phyloP scores from a whole-genome alignment of 2,797 vertebrate species.

The Psittacula derbiana region DNA sequence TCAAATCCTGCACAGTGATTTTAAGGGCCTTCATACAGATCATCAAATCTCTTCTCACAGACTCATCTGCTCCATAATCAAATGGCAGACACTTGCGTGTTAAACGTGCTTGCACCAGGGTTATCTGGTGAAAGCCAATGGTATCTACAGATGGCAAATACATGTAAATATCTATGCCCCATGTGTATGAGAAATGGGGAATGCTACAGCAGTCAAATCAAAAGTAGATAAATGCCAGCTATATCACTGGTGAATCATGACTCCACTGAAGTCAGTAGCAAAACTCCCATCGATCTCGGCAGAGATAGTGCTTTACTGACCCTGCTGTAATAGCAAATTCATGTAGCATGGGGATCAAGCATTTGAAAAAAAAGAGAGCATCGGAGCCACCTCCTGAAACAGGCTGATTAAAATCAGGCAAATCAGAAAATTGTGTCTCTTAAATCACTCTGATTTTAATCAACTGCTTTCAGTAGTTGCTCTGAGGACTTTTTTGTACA shows the following conservation, averaged over 20 bases:
- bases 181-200: not conserved
- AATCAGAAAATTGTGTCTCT: not conserved
- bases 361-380: not conserved
- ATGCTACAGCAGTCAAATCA: not conserved
- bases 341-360: not conserved
- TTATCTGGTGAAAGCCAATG: not conserved
- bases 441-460: constrained; percentile 35
- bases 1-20: not conserved
- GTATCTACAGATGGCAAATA: not conserved
- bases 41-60: not conserved
- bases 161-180: not conserved
- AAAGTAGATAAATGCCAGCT: not conserved
- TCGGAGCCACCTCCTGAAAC: not conserved
- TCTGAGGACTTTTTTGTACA: not conserved
- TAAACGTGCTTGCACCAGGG: not conserved
- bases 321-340: not conserved
- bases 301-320: not conserved
- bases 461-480: not conserved
- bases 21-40: not conserved
- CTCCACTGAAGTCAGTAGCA: not conserved
- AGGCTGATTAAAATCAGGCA: constrained; percentile 25
- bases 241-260: not conserved
- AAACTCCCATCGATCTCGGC: not conserved
- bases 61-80: not conserved
- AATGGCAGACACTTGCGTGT: not conserved